Conservation (phyloP, 1,140 invertebrate genomes). For the Drosophila busckii region DNA sequence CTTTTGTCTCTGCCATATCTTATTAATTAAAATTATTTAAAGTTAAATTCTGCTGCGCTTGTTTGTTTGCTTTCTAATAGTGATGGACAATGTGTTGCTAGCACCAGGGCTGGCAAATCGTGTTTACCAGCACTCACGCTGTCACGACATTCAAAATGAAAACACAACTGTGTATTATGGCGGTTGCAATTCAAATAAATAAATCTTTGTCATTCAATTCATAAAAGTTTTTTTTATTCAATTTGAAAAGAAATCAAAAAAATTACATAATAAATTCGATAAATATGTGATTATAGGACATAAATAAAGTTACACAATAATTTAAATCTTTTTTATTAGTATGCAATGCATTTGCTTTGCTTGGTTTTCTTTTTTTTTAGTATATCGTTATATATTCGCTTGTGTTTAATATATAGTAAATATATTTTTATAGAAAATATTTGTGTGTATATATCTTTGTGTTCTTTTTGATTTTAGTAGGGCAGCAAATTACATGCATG, state of each 20-base stretch:
- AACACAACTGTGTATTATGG: too few species aligned
- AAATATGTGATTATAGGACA: constrained; percentile 68
- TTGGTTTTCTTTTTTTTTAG: constrained; percentile 10
- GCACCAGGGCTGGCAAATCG: neutral
- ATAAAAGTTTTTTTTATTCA: constrained; percentile 73
- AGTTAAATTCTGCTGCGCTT: neutral
- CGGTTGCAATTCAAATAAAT: too few species aligned
- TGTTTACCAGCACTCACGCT: neutral
- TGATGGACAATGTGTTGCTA: neutral
- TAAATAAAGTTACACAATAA: constrained; percentile 68
- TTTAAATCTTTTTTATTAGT: constrained; percentile 61
- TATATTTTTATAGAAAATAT: constrained; percentile 59
- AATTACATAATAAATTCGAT: constrained; percentile 74
- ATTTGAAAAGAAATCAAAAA: constrained; percentile 67
- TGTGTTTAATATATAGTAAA: constrained; percentile 14
- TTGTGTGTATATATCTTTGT: constrained; percentile 73
- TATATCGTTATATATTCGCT: constrained; percentile 32
- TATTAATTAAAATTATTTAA: neutral
- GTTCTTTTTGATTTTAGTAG: constrained; percentile 59
- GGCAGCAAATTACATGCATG: constrained; percentile 58
- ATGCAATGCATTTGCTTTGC: constrained; percentile 46
- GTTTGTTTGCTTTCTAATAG: neutral
- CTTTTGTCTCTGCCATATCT: neutral
- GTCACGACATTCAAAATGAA: too few species aligned
- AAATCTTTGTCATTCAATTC: too few species aligned